Conservation (phyloP, 2,888 invertebrate genomes). For the Agrochola lychnidis region DNA sequence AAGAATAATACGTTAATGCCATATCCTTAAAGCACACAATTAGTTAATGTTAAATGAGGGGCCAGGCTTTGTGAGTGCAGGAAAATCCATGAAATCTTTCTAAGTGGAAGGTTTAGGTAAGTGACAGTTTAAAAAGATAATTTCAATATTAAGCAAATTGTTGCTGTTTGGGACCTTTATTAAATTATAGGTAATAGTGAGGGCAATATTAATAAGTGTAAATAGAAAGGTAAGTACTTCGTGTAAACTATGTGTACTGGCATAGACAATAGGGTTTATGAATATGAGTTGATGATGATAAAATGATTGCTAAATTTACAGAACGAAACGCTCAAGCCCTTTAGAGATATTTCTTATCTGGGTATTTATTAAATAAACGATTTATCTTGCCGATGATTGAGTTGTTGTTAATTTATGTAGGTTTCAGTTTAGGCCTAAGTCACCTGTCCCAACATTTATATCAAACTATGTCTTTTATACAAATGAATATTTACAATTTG, state of each 20-base stretch:
- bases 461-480: conserved; percentile 25
- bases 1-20: conserved; percentile 63
- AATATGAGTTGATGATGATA: conserved; percentile 1
- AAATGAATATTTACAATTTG: conserved; percentile 4
- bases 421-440: conserved; percentile 56
- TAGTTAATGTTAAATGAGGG: background rate
- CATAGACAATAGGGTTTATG: background rate
- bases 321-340: background rate
- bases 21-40: conserved; percentile 11
- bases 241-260: background rate
- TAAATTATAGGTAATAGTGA: background rate
- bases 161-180: conserved; percentile 1
- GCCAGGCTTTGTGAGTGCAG: background rate
- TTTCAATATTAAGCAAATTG: background rate
- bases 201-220: background rate
- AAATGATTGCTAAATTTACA: background rate
- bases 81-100: background rate
- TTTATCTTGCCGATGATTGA: conserved; percentile 15
- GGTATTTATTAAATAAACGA: conserved; percentile 20
- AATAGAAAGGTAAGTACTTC: background rate
- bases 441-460: conserved; percentile 6
- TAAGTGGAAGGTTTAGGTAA: background rate
- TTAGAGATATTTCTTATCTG: background rate
- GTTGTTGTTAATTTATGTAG: conserved; percentile 21
- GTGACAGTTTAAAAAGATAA: conserved; percentile 5